Evolutionary conservation across 1,140 invertebrate species (phyloP).

Genomic region (Lanistes nyassanus): DNA sequence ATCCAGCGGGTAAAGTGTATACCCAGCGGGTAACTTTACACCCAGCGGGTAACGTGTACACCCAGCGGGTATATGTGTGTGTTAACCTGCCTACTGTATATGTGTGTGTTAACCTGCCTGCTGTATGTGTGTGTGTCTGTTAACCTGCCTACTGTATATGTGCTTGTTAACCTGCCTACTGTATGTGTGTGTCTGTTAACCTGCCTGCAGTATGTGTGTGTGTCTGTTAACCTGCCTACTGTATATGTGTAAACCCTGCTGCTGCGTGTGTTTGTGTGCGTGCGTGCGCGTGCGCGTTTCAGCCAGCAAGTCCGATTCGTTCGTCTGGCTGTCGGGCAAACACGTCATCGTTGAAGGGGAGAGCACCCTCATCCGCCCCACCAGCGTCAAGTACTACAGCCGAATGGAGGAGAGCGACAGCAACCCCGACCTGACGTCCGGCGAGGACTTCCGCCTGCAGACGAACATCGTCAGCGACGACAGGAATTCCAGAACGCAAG

Average conservation of each 20-base stretch:
- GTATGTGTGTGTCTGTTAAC: too few species aligned
- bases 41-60: too few species aligned
- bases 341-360: constrained; percentile 39
- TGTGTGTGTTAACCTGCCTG: too few species aligned
- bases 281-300: constrained; percentile 12
- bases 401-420: constrained; percentile 47
- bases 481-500: neutral
- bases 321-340: constrained; percentile 43
- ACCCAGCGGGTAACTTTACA: too few species aligned
- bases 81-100: too few species aligned
- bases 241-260: neutral
- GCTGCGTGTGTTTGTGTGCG: neutral
- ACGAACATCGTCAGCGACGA: neutral
- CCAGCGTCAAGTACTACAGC: constrained; percentile 54
- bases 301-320: constrained; percentile 43
- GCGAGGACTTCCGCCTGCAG: constrained; percentile 13
- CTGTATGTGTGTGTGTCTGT: too few species aligned
- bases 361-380: constrained; percentile 50
- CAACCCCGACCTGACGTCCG: constrained; percentile 28
- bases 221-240: neutral
- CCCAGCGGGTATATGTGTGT: too few species aligned
- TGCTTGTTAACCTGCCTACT: too few species aligned
- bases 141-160: too few species aligned
- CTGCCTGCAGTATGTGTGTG: neutral
- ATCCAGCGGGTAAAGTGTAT: too few species aligned